Percentiles rank a stretch among this genome's conserved stretches.
These are phyloP conservation scores for Eretmochelys imbricata DNA, from an alignment of 2,113 vertebrate species.

Conservation along the genomic window DNA sequence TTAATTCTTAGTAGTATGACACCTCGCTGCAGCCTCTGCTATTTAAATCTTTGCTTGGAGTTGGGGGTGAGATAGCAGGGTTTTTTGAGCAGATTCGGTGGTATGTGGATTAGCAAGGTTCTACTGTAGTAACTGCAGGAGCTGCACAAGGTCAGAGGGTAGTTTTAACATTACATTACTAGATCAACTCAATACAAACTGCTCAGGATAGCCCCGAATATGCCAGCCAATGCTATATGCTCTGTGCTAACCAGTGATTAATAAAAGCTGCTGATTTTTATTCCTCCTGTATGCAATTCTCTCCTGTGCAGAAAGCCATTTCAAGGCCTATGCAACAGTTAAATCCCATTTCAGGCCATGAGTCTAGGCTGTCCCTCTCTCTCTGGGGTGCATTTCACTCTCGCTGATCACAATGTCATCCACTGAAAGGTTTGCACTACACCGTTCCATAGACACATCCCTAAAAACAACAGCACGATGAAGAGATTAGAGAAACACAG, in stretches of 20 bases:
- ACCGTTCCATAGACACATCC: background rate
- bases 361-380: background rate
- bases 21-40: background rate
- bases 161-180: background rate
- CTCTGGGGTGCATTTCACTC: background rate
- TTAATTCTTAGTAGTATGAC: background rate
- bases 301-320: background rate
- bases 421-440: background rate
- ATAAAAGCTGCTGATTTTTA: background rate
- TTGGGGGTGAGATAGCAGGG: background rate
- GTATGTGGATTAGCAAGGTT: background rate
- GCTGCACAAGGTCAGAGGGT: background rate
- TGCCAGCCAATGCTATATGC: background rate
- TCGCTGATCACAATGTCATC: background rate
- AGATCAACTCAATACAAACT: background rate
- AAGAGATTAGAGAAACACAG: background rate
- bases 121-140: background rate
- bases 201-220: background rate
- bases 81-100: background rate
- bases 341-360: background rate
- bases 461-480: background rate
- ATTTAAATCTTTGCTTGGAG: accelerated
- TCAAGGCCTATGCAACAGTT: conserved; percentile 11
- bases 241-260: background rate
- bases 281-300: conserved; percentile 45